Conservation (phyloP, 2,113 vertebrate genomes). For the Syngnathus scovelli region DNA sequence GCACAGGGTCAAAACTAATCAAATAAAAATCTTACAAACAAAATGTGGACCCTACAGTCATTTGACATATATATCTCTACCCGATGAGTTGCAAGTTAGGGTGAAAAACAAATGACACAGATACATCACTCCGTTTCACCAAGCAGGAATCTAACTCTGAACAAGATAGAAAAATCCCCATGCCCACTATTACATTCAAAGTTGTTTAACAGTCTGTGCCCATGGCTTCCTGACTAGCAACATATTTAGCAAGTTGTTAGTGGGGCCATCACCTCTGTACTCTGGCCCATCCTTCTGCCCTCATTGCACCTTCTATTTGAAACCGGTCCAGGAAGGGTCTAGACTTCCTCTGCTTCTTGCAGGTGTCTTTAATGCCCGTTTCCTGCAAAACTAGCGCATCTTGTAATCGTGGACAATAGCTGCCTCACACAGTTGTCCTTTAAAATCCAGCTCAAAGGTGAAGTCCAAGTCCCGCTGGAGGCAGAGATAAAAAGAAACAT, state of each 20-base stretch:
- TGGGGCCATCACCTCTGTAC: slow-evolving; percentile 21
- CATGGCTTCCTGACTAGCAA: slow-evolving; percentile 15
- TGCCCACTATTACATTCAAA: slow-evolving; percentile 56
- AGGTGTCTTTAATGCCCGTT: slow-evolving; percentile 3
- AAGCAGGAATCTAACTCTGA: slow-evolving; percentile 47
- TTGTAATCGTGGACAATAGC: slow-evolving; percentile 95
- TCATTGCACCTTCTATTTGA: slow-evolving; percentile 1
- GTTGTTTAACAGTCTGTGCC: slow-evolving; percentile 51
- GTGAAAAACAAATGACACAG: slow-evolving; percentile 28
- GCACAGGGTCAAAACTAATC: neutral
- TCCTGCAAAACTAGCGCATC: slow-evolving; percentile 79
- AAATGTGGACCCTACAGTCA: slow-evolving; percentile 13
- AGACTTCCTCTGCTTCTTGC: slow-evolving; percentile 34
- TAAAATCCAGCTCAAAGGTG: slow-evolving; percentile 95
- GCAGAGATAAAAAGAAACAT: neutral
- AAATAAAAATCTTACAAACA: neutral
- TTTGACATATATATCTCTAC: slow-evolving; percentile 15
- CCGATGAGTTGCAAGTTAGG: neutral
- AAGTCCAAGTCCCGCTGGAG: slow-evolving; percentile 94
- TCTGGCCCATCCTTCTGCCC: slow-evolving; percentile 13
- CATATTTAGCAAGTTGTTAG: slow-evolving; percentile 9
- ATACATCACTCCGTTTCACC: slow-evolving; percentile 42
- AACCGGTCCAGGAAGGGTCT: slow-evolving; percentile 16
- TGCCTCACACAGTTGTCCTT: slow-evolving; percentile 94
- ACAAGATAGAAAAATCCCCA: slow-evolving; percentile 26